Conservation (phyloP, 2,113 vertebrate genomes). For the Lophochroa leadbeateri region DNA sequence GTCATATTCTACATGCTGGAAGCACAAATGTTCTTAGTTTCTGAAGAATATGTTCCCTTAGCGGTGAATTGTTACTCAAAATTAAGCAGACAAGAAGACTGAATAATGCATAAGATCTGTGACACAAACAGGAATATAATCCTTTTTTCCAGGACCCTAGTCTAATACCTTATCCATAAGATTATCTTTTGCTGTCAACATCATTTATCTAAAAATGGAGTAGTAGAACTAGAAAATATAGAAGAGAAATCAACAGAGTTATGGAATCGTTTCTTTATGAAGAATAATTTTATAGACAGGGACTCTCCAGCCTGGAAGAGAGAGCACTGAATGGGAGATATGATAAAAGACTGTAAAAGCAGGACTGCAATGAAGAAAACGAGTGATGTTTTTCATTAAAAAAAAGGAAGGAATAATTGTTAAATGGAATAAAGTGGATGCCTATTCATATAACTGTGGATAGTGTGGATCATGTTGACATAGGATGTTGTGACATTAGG, state of each 20-base stretch:
- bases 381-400: not conserved
- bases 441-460: not conserved
- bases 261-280: not conserved
- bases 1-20: not conserved
- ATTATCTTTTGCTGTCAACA: not conserved
- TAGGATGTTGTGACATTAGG: not conserved
- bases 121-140: not conserved
- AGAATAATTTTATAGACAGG: not conserved
- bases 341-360: not conserved
- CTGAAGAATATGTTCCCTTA: not conserved
- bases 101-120: not conserved
- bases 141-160: not conserved
- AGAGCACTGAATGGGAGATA: not conserved
- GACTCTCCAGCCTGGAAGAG: not conserved
- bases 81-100: slow-evolving; percentile 5
- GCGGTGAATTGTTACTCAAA: not conserved
- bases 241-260: not conserved
- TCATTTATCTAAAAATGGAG: not conserved
- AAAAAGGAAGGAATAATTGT: not conserved
- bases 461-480: not conserved
- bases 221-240: not conserved
- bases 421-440: not conserved
- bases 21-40: not conserved
- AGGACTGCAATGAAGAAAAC: not conserved
- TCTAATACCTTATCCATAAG: not conserved